Conservation (phyloP, 2,888 invertebrate species). For the Archips crataeganus region DNA sequence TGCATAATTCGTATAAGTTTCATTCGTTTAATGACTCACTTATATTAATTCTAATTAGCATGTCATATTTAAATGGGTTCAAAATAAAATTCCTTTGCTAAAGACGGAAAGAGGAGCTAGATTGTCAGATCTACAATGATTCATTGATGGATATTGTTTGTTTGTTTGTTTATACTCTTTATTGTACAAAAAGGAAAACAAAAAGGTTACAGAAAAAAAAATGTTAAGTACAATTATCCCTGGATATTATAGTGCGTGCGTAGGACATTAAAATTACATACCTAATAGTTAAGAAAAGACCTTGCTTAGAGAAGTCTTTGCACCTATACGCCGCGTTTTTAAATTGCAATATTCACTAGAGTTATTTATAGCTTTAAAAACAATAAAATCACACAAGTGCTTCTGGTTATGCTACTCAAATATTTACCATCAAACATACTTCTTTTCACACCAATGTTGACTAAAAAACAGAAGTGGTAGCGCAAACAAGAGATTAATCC, state of each 20-base stretch:
- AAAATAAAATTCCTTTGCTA: not conserved
- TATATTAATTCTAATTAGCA: not conserved
- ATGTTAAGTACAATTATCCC: too few relatives aligned
- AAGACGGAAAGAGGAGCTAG: not conserved
- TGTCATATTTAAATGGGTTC: not conserved
- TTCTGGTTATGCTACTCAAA: constrained; percentile 31
- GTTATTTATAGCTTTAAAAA: constrained; percentile 9
- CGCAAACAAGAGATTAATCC: constrained; percentile 31
- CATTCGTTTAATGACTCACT: not conserved
- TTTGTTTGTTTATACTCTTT: too few relatives aligned
- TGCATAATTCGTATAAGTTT: constrained; percentile 2
- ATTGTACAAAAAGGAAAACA: too few relatives aligned
- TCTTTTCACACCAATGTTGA: constrained; percentile 30
- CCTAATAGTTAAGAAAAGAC: not conserved
- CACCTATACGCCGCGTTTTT: not conserved
- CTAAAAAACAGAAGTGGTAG: constrained; percentile 18
- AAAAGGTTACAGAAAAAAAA: too few relatives aligned
- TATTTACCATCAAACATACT: constrained; percentile 28
- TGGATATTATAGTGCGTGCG: too few relatives aligned
- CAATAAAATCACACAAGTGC: constrained; percentile 5
- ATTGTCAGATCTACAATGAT: not conserved
- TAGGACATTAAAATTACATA: not conserved
- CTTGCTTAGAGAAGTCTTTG: not conserved
- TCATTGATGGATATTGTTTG: too few relatives aligned
- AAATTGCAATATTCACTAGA: not conserved